Evolutionary conservation across 1,140 invertebrate species (phyloP), one percentile per base, ranked within the genome.

Genomic region (Neuroterus valhalla): DNA sequence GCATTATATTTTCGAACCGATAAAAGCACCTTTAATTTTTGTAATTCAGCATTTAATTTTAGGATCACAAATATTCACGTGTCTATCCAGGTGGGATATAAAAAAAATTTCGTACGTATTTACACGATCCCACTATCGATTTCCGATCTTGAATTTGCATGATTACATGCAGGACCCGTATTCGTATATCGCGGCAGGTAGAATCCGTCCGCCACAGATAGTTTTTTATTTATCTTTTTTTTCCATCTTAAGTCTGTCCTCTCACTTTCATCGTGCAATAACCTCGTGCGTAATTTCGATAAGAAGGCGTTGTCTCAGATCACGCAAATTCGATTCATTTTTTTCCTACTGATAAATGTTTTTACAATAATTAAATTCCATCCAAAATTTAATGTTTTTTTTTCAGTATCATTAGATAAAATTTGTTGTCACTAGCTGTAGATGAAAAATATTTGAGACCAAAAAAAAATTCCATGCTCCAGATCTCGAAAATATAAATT

Each of bases 211-310:
- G 44, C 68, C 31, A 26, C n/a, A 46, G 43, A 26, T 11, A 21
- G 46, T 70, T 46, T 23, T 46, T 48, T 31, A 48, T 46, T 69
- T 46, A 44, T 69, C 23, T 44, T 67, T 74, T 81, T 75, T 74
- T 52, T 76, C 72, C 76, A 75, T 72, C 68, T 74, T 75, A 68
- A 66, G 71, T n/a, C 71, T 48, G 75, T 82, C 86, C 86, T 87
- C 86, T 88, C 86, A 87, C 86, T 88, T 88, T 88, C 85, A 72
- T 87, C 81, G 86, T 81, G 75, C 86, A 83, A 88, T 85, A 86
- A 88, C 84, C 85, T 85, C 79, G 81, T 77, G 81, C 77, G 79
- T 80, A 78, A 80, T 82, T 84, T 81, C 48, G 75, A 70, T 70
- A 70, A 38, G 21, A 55, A 55, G 55, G 55, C 55, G 55, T 62